phyloP scores from a whole-genome alignment of 2,888 invertebrate genomes.

The Chromoteleia sp. region DNA sequence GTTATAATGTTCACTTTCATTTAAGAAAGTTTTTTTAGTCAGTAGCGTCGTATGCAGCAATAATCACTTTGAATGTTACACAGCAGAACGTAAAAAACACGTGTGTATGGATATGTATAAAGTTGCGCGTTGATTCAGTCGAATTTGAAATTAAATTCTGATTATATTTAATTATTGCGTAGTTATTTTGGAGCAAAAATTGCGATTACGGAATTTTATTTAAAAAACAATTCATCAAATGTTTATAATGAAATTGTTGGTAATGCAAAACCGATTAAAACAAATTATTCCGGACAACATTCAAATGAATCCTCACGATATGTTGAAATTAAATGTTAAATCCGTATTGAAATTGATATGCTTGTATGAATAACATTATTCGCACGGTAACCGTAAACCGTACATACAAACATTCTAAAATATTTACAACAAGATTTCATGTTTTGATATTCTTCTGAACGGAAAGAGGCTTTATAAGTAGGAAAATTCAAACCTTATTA shows the following conservation, averaged over 20 bases:
- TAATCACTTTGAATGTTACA: too few species aligned
- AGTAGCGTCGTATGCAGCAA: too few species aligned
- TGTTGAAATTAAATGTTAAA: conserved; percentile 30
- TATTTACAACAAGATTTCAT: too few species aligned
- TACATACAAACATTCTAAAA: too few species aligned
- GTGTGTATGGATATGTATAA: too few species aligned
- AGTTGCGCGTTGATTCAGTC: background rate
- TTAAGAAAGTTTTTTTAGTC: too few species aligned
- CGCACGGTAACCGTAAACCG: too few species aligned
- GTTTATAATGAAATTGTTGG: conserved; percentile 6
- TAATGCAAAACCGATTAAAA: conserved; percentile 15
- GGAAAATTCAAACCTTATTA: background rate
- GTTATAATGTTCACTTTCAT: too few species aligned
- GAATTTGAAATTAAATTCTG: conserved; percentile 7
- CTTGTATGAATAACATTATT: background rate
- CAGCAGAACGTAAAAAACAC: too few species aligned
- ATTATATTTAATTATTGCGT: conserved; percentile 1
- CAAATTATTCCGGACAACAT: conserved; percentile 22
- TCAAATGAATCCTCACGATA: conserved; percentile 17
- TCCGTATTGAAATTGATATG: conserved; percentile 24
- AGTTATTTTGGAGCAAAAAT: conserved; percentile 13
- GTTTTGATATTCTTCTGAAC: too few species aligned
- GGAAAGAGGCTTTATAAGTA: conserved; percentile 1
- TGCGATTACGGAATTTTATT: conserved; percentile 8
- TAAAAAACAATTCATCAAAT: conserved; percentile 7